Evolutionary conservation across 1,140 invertebrate species (phyloP).

Genomic region (Neodiprion fabricii): DNA sequence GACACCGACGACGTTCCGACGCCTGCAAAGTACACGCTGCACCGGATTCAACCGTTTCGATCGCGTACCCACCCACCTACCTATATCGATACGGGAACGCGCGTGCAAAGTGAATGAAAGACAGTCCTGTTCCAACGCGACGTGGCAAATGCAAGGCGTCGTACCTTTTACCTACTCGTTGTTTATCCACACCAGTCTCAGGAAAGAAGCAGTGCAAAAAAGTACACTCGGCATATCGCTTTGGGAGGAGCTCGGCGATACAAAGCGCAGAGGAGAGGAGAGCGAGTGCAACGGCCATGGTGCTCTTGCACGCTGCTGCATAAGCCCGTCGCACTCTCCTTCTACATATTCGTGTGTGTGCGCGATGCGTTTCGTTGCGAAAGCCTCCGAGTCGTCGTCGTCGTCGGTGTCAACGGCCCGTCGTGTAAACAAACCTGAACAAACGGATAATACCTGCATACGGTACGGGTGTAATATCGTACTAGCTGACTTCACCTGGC

Average conservation of each 20-base stretch:
- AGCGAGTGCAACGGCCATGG: neutral
- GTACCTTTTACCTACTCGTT: no score
- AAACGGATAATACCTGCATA: neutral
- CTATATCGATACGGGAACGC: no score
- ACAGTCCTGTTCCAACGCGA: no score
- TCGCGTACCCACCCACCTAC: no score
- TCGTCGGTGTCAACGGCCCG: neutral
- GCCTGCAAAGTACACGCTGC: no score
- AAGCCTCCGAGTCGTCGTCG: neutral
- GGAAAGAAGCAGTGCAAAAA: neutral
- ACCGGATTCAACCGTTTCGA: no score
- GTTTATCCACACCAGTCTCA: neutral
- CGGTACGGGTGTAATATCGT: no score
- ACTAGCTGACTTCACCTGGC: no score
- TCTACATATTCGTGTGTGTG: neutral
- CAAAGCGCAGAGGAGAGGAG: neutral
- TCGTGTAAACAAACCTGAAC: conserved; percentile 5
- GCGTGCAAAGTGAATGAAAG: no score
- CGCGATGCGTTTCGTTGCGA: neutral
- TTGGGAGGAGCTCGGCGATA: neutral
- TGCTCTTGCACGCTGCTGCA: neutral
- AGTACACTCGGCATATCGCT: neutral
- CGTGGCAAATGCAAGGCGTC: no score
- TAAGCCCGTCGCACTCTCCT: neutral
- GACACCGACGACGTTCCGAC: no score